Evolutionary conservation across 2,888 invertebrate species (phyloP).

Genomic region (Phasia obesa): DNA sequence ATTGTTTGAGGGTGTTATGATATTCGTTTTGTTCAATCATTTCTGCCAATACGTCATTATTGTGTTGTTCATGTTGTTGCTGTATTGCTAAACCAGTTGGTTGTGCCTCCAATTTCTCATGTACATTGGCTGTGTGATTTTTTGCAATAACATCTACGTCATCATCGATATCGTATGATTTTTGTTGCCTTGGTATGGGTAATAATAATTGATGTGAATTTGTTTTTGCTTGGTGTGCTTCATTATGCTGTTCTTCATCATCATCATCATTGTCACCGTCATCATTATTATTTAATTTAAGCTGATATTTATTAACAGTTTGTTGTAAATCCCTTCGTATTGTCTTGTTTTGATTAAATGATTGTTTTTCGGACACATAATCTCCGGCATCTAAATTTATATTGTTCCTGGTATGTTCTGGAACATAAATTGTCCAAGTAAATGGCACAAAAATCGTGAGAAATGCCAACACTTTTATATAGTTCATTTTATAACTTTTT

Average conservation of each 20-base stretch:
- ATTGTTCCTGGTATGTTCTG: conserved; percentile 45
- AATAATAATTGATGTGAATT: conserved; percentile 64
- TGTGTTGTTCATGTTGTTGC: conserved; percentile 16
- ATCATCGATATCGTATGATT: conserved; percentile 75
- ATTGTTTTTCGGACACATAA: not conserved
- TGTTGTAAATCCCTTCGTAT: conserved; percentile 20
- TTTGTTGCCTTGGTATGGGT: conserved; percentile 69
- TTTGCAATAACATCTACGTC: conserved; percentile 67
- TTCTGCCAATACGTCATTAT: conserved; percentile 31
- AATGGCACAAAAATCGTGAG: conserved; percentile 15
- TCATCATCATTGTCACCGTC: conserved; percentile 27
- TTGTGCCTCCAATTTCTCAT: conserved; percentile 65
- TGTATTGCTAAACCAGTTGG: conserved; percentile 56
- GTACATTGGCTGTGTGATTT: conserved; percentile 13
- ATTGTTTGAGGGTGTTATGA: conserved; percentile 45
- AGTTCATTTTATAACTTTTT: conserved; percentile 42
- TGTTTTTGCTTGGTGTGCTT: conserved; percentile 57
- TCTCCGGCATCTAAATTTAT: not conserved
- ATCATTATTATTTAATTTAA: conserved; percentile 53
- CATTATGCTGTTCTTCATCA: conserved; percentile 65
- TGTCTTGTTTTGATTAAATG: not conserved
- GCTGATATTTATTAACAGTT: conserved; percentile 69
- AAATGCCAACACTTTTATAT: conserved; percentile 17
- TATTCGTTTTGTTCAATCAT: conserved; percentile 21
- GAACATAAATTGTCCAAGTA: conserved; percentile 48